Conservation (phyloP, 2,113 vertebrate genomes). For the Plecotus auritus region DNA sequence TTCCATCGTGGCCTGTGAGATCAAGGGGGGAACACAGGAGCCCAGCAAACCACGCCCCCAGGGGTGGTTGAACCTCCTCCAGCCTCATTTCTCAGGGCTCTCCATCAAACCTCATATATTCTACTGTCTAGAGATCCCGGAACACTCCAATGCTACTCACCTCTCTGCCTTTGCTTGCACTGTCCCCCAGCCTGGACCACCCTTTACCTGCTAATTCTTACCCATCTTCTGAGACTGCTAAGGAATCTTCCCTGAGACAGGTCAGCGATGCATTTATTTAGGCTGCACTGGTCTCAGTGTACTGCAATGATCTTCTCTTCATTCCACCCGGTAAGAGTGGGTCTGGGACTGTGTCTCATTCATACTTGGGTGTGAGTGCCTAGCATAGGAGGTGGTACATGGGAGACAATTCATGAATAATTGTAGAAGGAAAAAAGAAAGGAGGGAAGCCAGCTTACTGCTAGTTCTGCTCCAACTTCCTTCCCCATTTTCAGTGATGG, state of each 20-base stretch:
- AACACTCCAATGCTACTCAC: neutral
- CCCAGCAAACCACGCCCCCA: neutral
- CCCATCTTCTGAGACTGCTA: neutral
- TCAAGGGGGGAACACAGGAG: neutral
- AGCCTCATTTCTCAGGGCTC: neutral
- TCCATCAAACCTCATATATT: neutral
- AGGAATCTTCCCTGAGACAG: neutral
- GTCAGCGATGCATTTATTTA: neutral
- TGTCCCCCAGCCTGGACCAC: neutral
- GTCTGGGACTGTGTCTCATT: neutral
- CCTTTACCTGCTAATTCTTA: neutral
- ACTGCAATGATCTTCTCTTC: neutral
- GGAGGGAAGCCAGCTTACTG: neutral
- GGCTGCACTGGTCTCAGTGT: neutral
- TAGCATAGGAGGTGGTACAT: rapidly evolving
- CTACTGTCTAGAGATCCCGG: neutral
- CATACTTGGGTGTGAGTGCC: neutral
- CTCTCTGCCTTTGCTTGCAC: neutral
- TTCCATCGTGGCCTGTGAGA: neutral
- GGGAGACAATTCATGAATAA: neutral
- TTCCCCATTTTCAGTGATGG: neutral
- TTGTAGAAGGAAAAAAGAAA: neutral
- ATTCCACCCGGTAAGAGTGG: too few relatives aligned
- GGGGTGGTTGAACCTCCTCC: neutral
- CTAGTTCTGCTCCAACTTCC: neutral